phyloP scores from a whole-genome alignment of 2,113 vertebrate species.

The Progne subis region DNA sequence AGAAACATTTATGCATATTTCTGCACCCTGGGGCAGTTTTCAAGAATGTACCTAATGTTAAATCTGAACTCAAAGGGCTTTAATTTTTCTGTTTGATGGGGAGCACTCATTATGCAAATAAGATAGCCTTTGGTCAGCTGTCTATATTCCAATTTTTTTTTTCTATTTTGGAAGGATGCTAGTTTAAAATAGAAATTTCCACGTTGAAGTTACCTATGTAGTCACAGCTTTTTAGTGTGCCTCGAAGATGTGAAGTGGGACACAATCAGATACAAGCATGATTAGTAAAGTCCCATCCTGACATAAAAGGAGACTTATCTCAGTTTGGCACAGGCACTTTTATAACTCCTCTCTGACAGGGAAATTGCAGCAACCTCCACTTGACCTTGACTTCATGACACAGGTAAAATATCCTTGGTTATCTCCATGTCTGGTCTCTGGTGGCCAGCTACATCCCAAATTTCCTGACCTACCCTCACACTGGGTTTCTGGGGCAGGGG shows the following conservation, averaged over 20 bases:
- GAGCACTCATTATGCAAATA: slow-evolving; percentile 57
- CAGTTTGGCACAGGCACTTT: background rate
- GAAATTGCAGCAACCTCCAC: background rate
- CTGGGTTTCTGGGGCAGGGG: background rate
- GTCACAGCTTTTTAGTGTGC: background rate
- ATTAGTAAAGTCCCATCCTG: background rate
- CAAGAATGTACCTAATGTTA: slow-evolving; percentile 41
- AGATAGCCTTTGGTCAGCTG: slow-evolving; percentile 52
- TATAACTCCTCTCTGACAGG: background rate
- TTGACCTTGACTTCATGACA: background rate
- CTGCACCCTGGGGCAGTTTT: slow-evolving; percentile 48
- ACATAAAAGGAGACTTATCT: background rate
- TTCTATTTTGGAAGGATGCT: background rate
- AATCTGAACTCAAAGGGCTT: slow-evolving; percentile 37
- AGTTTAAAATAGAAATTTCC: slow-evolving; percentile 60
- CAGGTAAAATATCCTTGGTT: background rate
- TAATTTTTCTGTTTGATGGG: slow-evolving; percentile 67
- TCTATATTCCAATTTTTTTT: slow-evolving; percentile 20
- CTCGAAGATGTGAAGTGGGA: background rate
- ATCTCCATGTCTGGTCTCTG: background rate
- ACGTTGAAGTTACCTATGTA: background rate
- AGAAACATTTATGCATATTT: slow-evolving; percentile 54
- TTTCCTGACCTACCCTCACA: background rate
- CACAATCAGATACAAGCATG: background rate
- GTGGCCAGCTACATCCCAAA: background rate